Percentiles rank a stretch among this genome's conserved stretches.
Conservation (phyloP, 92 coral and sea anemone genomes). For the Actinernus sp. region DNA sequence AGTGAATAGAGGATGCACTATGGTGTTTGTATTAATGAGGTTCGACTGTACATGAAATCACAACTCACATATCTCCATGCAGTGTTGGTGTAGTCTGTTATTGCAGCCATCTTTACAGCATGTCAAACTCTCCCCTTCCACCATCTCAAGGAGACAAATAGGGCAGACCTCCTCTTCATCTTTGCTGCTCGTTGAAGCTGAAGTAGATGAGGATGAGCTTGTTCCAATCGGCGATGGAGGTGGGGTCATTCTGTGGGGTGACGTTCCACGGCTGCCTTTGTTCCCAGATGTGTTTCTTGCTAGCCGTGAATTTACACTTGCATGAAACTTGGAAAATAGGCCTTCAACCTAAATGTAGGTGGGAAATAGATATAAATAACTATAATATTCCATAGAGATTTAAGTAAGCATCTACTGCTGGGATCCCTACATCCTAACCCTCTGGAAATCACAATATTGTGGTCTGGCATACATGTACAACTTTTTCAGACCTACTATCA, state of each 20-base stretch:
- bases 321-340: constrained; percentile 84
- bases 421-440: too few relatives aligned
- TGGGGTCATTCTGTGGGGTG: constrained; percentile 62
- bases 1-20: too few relatives aligned
- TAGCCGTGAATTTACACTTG: constrained; percentile 84
- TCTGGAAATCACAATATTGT: too few relatives aligned
- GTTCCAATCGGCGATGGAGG: constrained; percentile 67
- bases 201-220: constrained; percentile 20
- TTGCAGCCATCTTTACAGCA: constrained; percentile 89
- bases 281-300: constrained; percentile 46
- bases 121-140: constrained; percentile 95
- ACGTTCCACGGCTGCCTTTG: constrained; percentile 46
- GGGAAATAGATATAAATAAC: too few relatives aligned
- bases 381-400: too few relatives aligned
- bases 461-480: too few relatives aligned
- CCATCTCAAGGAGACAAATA: constrained; percentile 97
- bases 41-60: too few relatives aligned
- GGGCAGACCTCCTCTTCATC: constrained; percentile 97
- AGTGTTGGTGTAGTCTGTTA: constrained; percentile 93
- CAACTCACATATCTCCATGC: constrained; percentile 98
- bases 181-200: constrained; percentile 34
- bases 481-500: too few relatives aligned
- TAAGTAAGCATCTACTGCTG: too few relatives aligned
- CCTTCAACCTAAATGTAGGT: constrained; percentile 98
- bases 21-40: too few relatives aligned